Evolutionary conservation across 2,797 vertebrate genomes (phyloP).

Genomic region (Syngnathus rostellatus): DNA sequence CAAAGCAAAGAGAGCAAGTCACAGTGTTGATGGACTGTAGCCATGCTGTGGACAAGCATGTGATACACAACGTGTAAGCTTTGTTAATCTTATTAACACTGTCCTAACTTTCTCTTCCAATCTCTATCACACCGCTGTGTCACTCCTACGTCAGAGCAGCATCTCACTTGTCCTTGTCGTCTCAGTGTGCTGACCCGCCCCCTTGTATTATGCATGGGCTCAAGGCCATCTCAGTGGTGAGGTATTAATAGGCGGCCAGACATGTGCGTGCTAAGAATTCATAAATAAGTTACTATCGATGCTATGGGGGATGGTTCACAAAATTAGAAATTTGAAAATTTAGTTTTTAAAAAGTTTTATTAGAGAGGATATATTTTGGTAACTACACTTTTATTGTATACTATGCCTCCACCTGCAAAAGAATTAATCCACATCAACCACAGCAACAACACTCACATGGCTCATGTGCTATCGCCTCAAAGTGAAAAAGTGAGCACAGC

Average conservation of each 20-base stretch:
- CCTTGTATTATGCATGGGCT: conserved; percentile 8
- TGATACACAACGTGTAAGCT: neutral
- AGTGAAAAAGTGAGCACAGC: no score
- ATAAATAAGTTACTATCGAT: conserved; percentile 13
- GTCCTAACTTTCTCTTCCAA: neutral
- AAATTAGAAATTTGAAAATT: neutral
- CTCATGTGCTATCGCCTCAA: no score
- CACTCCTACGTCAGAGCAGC: conserved; percentile 10
- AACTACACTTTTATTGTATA: no score
- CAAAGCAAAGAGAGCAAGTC: neutral
- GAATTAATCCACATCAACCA: no score
- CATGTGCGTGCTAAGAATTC: conserved; percentile 6
- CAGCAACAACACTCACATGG: no score
- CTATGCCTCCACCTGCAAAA: no score
- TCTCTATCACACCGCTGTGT: conserved; percentile 10
- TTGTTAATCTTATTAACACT: neutral
- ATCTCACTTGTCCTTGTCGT: conserved; percentile 13
- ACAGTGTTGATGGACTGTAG: neutral
- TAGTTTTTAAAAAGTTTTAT: no score
- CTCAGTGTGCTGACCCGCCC: conserved; percentile 11
- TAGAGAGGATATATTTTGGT: no score
- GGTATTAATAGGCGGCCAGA: conserved; percentile 53
- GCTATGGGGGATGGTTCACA: neutral
- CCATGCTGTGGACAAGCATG: conserved; percentile 1
- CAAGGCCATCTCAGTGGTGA: conserved; percentile 22